Evolutionary conservation across 2,797 vertebrate species (phyloP).

Genomic region (Gambusia yucatana): DNA sequence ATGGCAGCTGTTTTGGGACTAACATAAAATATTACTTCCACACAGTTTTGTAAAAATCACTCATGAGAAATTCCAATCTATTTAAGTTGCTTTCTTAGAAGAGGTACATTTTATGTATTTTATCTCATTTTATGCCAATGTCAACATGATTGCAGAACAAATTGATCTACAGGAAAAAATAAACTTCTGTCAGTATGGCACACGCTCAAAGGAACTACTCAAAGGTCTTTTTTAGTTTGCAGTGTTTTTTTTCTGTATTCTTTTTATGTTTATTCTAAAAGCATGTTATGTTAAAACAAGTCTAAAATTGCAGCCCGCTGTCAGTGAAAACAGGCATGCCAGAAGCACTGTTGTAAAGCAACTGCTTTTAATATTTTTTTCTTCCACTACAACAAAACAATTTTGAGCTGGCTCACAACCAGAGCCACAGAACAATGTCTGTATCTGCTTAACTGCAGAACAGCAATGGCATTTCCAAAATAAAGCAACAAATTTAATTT

Average conservation of each 20-base stretch:
- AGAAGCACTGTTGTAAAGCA: constrained; percentile 72
- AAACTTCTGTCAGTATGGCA: neutral
- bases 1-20: neutral
- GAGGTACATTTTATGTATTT: neutral
- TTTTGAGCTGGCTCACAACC: constrained; percentile 60
- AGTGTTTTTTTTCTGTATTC: constrained; percentile 48
- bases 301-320: constrained; percentile 60
- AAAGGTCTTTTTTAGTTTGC: constrained; percentile 43
- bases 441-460: constrained; percentile 52
- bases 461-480: constrained; percentile 56
- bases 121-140: no score
- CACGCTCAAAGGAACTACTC: constrained; percentile 14
- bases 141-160: neutral
- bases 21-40: neutral
- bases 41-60: neutral
- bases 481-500: constrained; percentile 55
- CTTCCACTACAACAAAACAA: constrained; percentile 69
- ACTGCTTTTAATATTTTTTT: constrained; percentile 70
- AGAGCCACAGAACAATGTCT: constrained; percentile 52
- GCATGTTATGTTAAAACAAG: constrained; percentile 57
- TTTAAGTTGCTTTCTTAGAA: neutral
- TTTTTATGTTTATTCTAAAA: constrained; percentile 59
- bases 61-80: neutral
- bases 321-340: constrained; percentile 66
- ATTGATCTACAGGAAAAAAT: constrained; percentile 24